These are phyloP conservation scores for Cryptotis parvus DNA, from an alignment of 2,113 vertebrate genomes.

Conservation along the genomic window DNA sequence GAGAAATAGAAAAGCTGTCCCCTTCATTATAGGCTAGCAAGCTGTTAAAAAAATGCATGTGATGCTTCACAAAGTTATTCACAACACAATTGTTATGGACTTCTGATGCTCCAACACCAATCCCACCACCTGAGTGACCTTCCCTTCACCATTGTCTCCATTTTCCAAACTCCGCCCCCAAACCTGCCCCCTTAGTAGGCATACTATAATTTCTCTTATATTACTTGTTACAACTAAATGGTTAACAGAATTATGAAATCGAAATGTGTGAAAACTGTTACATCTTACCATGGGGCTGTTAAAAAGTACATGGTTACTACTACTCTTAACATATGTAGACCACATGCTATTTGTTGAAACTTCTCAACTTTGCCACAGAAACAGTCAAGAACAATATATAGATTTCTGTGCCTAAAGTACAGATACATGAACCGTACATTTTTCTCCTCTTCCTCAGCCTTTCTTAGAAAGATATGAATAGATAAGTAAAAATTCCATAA, in stretches of 20 bases:
- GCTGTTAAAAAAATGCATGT: neutral
- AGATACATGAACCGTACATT: neutral
- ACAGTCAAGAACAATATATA: neutral
- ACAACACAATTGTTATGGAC: too few species aligned
- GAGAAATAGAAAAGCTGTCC: constrained; percentile 19
- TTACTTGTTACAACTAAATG: too few species aligned
- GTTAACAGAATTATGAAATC: too few species aligned
- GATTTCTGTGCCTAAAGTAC: neutral
- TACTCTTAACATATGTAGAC: neutral
- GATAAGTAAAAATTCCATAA: neutral
- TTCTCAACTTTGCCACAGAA: neutral
- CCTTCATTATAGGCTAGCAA: neutral
- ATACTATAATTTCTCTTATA: too few species aligned
- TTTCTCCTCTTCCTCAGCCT: neutral
- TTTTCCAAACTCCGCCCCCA: too few species aligned
- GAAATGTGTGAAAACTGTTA: too few species aligned
- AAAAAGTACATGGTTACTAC: too few species aligned
- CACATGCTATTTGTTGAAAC: neutral
- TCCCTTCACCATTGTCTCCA: too few species aligned
- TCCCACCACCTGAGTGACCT: too few species aligned
- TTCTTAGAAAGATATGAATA: neutral
- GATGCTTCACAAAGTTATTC: neutral
- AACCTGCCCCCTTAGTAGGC: too few species aligned
- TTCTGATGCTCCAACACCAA: too few species aligned
- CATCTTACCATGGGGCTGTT: too few species aligned